Conservation (phyloP, 1,140 invertebrate genomes). For the Sesamia nonagrioides region DNA sequence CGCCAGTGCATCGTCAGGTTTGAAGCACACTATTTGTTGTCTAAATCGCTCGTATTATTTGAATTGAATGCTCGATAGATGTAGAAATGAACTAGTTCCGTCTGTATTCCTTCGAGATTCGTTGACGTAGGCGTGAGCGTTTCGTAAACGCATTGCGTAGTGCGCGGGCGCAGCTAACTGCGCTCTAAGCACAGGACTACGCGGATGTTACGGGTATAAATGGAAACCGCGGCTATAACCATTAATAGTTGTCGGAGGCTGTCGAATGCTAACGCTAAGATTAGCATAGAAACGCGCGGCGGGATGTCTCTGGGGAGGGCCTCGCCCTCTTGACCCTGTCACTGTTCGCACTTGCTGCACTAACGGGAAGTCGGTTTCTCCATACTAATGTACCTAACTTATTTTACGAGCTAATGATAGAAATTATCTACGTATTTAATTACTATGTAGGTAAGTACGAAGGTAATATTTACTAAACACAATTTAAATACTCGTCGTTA, state of each 20-base stretch:
- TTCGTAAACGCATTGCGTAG: slow-evolving; percentile 79
- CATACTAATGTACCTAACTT: slow-evolving; percentile 55
- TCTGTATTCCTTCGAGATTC: slow-evolving; percentile 69
- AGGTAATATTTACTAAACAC: slow-evolving; percentile 27
- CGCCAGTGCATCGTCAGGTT: slow-evolving; percentile 83
- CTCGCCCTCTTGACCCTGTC: slow-evolving; percentile 82
- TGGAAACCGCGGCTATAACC: slow-evolving; percentile 77
- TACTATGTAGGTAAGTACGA: slow-evolving; percentile 43
- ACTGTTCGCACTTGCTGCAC: slow-evolving; percentile 73
- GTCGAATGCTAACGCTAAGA: slow-evolving; percentile 77
- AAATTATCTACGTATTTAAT: slow-evolving; percentile 60
- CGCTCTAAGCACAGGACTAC: slow-evolving; percentile 41
- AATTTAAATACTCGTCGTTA: slow-evolving; percentile 1
- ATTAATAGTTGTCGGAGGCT: slow-evolving; percentile 81
- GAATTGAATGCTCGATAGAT: slow-evolving; percentile 86
- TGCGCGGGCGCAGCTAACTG: slow-evolving; percentile 67
- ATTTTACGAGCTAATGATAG: slow-evolving; percentile 60
- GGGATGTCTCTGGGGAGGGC: slow-evolving; percentile 76
- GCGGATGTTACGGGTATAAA: slow-evolving; percentile 72
- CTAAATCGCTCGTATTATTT: slow-evolving; percentile 86
- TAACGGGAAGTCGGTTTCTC: slow-evolving; percentile 82
- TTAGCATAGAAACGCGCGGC: slow-evolving; percentile 84
- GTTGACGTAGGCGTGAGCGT: slow-evolving; percentile 73
- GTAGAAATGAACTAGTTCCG: slow-evolving; percentile 83
- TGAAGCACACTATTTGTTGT: slow-evolving; percentile 81